Evolutionary conservation across 2,888 invertebrate genomes (phyloP), one percentile per base, ranked within the genome.

Genomic region (Spialia ferax): DNA sequence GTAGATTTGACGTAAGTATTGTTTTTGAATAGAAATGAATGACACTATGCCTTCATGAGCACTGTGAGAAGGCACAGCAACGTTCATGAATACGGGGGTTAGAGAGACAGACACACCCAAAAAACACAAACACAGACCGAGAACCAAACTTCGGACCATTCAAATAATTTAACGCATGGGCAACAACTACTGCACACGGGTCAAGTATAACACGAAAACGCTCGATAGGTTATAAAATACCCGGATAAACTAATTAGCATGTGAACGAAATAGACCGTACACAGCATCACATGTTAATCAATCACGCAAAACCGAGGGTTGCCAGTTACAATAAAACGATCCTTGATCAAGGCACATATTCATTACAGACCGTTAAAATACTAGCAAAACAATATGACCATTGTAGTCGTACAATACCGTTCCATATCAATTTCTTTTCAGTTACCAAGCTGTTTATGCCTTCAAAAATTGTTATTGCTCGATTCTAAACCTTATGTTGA

Each of bases 361-460:
- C 80, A 77, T 75, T 75, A 77, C 74, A 73, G 76, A 79, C 79
- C 81, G 69, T 72, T 71, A 69, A 76, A 85, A 67, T 67, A 80
- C 79, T 77, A 74, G 70, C 82, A 83, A 88, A 88, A 90, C 88
- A 90, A 87, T 85, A 84, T 81, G 75, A 76, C 83, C 75, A 84
- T 89, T 89, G 86, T 89, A 75, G 74, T 75, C 71, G 69, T 71
- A 89, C 86, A 89, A 89, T 85, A 85, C 83, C 80, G 79, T 73
- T 79, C 77, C 84, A 79, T 89, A 88, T 90, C 88, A 87, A 87
- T 88, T 87, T 84, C 87, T 69, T 70, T 70, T 62, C 23, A 15
- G 63, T 70, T 15, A 22, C 18, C 54, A 29, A 42, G 0, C 6
- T 23, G 13, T 48, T 18, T 42, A 8, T 23, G 13, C 38, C 26